phyloP scores from a whole-genome alignment of 2,113 vertebrate genomes.

The Dicrurus megarhynchus region DNA sequence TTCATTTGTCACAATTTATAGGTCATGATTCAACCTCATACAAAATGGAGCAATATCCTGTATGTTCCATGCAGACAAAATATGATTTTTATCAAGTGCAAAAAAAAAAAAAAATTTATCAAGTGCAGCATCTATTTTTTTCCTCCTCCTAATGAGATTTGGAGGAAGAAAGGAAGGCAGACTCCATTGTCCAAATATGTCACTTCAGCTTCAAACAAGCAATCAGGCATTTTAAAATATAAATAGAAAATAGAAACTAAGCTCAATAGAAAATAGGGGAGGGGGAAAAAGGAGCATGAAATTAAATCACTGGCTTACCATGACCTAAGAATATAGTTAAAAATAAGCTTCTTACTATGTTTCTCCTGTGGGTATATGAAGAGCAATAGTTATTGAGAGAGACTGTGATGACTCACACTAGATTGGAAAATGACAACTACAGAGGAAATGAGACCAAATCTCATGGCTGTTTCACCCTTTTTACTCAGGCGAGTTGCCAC shows the following conservation, averaged over 20 bases:
- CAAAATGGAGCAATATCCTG: neutral
- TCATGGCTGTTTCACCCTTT: neutral
- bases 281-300: neutral
- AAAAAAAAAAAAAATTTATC: too few species aligned
- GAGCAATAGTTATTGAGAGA: neutral
- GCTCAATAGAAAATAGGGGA: neutral
- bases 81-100: neutral
- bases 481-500: neutral
- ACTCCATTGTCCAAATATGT: neutral
- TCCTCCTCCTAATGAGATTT: neutral
- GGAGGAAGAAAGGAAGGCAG: neutral
- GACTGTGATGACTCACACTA: neutral
- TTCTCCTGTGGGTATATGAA: neutral
- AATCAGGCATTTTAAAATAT: neutral
- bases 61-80: neutral
- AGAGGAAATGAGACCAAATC: neutral
- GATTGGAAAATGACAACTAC: neutral
- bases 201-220: neutral
- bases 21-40: neutral
- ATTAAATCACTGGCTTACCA: neutral
- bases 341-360: neutral
- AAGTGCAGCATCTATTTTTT: neutral
- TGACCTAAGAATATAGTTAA: neutral
- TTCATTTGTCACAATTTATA: neutral
- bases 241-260: neutral